Evolutionary conservation across 2,888 invertebrate genomes (phyloP), one percentile per base, ranked within the genome.

Genomic region (Cephus pulcher): DNA sequence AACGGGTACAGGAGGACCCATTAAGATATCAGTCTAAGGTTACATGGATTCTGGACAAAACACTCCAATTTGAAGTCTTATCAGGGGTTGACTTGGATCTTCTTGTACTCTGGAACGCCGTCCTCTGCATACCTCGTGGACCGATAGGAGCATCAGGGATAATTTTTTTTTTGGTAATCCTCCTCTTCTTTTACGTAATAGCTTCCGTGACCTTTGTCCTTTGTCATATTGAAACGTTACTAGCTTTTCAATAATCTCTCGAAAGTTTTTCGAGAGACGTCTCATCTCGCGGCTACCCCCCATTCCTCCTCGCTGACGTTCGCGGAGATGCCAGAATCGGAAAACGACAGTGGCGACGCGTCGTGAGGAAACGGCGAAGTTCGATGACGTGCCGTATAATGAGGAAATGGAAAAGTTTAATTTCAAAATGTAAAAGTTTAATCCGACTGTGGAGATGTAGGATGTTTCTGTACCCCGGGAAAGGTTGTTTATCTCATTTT

Each of bases 11-110:
- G 32, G 71, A 71, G 34, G 56, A 71, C 33, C 71, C 32, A 71
- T 71, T 71, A 71, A 71, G 71, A 71, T 71, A 71, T 71, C 71
- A 23, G 32, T 33, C 71, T 33, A 6, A 71, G 71, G 71, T 32
- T 15, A 71, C 33, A 34, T 23, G 71, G 12, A 32, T 71, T 33
- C 71, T 34, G 71, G 4, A 34, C 71, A 71, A 71, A 71, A 71
- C 71, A 71, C 71, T 71, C 71, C 12, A 71, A 32, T 71, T 71
- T 71, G 32, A 71, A 71, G 32, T 71, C 32, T 12, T 34, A 33
- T 23, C 71, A 3, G 71, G 34, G 23, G 12, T 23, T 15, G n/a
- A 71, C 71, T 71, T 71, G 33, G 71, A 71, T 33, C 32, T 15
- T 34, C n/a, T 15, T 11, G 15, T 56, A 56, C 2, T 56, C 23